Conservation (phyloP, 1,140 invertebrate genomes). For the Saccostrea cuccullata region DNA sequence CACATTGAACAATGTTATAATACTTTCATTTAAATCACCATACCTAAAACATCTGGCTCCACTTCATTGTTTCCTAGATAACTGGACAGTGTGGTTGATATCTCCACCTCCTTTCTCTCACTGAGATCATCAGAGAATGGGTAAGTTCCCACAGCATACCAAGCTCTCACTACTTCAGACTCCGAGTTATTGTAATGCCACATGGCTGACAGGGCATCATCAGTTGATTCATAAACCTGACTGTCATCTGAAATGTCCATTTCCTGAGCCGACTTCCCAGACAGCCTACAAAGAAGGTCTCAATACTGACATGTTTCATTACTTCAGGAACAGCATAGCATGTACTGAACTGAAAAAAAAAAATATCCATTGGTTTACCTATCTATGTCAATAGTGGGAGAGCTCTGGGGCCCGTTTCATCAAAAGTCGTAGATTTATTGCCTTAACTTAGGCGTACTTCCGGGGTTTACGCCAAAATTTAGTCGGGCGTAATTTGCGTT, state of each 20-base stretch:
- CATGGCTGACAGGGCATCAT: slow-evolving; percentile 54
- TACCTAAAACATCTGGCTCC: slow-evolving; percentile 54
- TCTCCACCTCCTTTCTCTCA: slow-evolving; percentile 18
- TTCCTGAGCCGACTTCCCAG: not conserved
- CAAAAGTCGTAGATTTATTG: too few relatives aligned
- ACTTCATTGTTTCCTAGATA: slow-evolving; percentile 45
- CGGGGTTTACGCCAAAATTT: too few relatives aligned
- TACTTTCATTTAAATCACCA: not conserved
- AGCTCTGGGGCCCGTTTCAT: too few relatives aligned
- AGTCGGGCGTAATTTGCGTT: too few relatives aligned
- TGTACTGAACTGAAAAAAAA: not conserved
- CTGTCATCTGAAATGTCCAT: slow-evolving; percentile 22
- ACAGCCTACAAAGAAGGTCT: slow-evolving; percentile 22
- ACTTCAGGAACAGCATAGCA: not conserved
- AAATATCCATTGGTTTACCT: slow-evolving; percentile 50
- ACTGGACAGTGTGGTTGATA: slow-evolving; percentile 32
- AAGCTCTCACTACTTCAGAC: slow-evolving; percentile 48
- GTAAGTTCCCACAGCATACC: slow-evolving; percentile 63
- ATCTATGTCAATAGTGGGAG: slow-evolving; percentile 58
- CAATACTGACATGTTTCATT: not conserved
- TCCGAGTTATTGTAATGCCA: slow-evolving; percentile 61
- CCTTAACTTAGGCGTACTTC: too few relatives aligned
- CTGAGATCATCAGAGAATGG: slow-evolving; percentile 54
- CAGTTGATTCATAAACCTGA: slow-evolving; percentile 51
- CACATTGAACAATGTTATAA: not conserved